Conservation (phyloP, 2,888 invertebrate genomes). For the Parnassius smintheus region DNA sequence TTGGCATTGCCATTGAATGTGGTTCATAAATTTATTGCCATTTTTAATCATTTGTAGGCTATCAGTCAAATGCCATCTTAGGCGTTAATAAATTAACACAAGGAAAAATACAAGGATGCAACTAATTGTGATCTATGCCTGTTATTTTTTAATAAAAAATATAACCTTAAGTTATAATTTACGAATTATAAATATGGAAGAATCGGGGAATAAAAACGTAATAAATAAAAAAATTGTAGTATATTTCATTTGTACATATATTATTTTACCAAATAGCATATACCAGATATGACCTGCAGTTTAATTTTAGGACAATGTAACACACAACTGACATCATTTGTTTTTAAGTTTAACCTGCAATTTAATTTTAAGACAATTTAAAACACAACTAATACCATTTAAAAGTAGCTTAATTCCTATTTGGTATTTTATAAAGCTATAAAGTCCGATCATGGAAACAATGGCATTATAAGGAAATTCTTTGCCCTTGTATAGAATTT, state of each 20-base stretch:
- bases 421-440: not conserved
- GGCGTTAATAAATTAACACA: not conserved
- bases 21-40: not conserved
- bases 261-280: too few relatives aligned
- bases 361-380: too few relatives aligned
- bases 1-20: not conserved
- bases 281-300: too few relatives aligned
- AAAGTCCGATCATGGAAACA: not conserved
- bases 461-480: conserved; percentile 9
- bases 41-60: not conserved
- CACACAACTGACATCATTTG: too few relatives aligned
- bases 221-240: too few relatives aligned
- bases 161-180: too few relatives aligned
- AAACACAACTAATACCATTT: not conserved
- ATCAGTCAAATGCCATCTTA: not conserved
- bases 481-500: conserved; percentile 14
- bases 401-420: not conserved
- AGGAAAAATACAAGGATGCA: not conserved
- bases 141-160: too few relatives aligned
- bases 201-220: too few relatives aligned
- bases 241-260: too few relatives aligned
- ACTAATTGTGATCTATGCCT: not conserved
- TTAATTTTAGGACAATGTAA: too few relatives aligned
- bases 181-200: too few relatives aligned
- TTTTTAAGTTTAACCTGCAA: too few relatives aligned